A percentile compares a stretch with the other conserved stretches of the same genome.
phyloP scores from a whole-genome alignment of 2,113 vertebrate genomes.

The Chinchilla lanigera region DNA sequence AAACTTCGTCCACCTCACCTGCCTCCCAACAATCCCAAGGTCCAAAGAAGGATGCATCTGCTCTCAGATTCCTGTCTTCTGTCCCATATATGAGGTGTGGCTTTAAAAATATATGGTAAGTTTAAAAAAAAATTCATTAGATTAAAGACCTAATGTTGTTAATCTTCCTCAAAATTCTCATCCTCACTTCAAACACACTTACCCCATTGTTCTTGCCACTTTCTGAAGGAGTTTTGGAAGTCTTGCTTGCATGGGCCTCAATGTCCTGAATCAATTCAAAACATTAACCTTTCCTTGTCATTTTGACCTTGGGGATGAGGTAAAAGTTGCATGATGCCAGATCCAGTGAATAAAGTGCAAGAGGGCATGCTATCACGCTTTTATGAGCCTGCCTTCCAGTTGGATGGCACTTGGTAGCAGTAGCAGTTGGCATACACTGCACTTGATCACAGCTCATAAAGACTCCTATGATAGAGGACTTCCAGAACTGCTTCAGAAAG shows the following conservation, averaged over 20 bases:
- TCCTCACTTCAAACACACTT: background rate
- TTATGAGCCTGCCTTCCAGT: background rate
- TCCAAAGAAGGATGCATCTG: background rate
- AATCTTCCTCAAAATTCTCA: background rate
- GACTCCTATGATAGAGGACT: background rate
- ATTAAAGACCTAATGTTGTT: background rate
- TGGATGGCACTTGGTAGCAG: background rate
- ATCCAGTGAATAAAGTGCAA: background rate
- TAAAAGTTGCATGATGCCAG: background rate
- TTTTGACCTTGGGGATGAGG: background rate
- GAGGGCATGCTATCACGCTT: accelerated
- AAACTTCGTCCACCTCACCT: background rate
- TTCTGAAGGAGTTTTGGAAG: background rate
- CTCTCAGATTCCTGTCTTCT: background rate
- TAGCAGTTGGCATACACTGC: background rate
- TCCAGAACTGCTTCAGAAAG: background rate
- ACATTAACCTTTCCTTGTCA: background rate
- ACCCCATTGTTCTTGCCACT: background rate
- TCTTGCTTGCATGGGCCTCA: background rate
- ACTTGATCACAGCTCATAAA: too few species aligned
- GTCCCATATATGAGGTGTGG: background rate
- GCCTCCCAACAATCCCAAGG: background rate
- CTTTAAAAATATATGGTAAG: background rate
- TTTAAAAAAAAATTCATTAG: background rate
- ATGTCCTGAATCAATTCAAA: background rate